Percentiles rank a stretch among this genome's conserved stretches.
phyloP scores from a whole-genome alignment of 2,113 vertebrate species.

The Marmota monax region DNA sequence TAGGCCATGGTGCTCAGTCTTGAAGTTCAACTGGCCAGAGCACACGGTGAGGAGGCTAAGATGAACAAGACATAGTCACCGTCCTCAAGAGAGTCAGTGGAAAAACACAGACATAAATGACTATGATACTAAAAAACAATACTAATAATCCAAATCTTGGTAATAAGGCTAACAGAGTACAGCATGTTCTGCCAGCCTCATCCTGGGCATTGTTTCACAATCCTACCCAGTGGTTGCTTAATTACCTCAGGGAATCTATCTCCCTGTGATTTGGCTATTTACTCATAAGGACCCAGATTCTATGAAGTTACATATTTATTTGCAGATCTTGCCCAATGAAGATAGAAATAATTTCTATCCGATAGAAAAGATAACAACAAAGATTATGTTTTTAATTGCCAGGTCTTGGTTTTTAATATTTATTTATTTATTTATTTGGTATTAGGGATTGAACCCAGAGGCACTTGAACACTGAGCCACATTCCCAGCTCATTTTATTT shows the following conservation, averaged over 20 bases:
- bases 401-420: neutral
- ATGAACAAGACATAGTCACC: neutral
- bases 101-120: neutral
- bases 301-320: neutral
- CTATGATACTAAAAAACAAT: constrained; percentile 5
- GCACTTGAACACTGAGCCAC: too few species aligned
- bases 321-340: neutral
- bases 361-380: neutral
- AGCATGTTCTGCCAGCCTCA: neutral
- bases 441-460: too few species aligned
- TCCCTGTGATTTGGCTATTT: neutral
- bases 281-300: neutral
- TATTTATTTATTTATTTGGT: neutral
- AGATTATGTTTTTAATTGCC: neutral
- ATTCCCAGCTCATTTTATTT: too few species aligned
- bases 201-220: constrained; percentile 14
- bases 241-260: neutral
- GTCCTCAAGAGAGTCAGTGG: neutral
- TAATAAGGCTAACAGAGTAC: neutral
- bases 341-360: neutral
- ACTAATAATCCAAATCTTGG: neutral
- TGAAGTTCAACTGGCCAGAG: neutral
- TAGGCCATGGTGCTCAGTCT: neutral
- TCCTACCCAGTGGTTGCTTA: neutral
- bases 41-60: neutral